These are phyloP conservation scores for Rhingia campestris DNA, from an alignment of 2,888 invertebrate genomes.

Conservation along the genomic window DNA sequence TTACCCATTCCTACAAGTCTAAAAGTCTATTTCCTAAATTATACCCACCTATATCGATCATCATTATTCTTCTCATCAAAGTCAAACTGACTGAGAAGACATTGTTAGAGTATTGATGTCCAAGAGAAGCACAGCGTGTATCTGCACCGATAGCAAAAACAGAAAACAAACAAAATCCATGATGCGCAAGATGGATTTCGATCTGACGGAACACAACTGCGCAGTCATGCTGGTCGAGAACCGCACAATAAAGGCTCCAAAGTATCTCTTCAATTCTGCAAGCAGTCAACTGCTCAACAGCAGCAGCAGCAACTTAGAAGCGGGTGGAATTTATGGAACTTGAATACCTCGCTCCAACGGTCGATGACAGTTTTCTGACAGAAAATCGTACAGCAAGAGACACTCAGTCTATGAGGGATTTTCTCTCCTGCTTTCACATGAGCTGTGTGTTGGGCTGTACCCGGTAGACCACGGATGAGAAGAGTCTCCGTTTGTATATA, in stretches of 20 bases:
- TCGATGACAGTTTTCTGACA: conserved; percentile 63
- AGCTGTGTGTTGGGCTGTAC: background rate
- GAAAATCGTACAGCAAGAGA: conserved; percentile 61
- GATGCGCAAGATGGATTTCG: conserved; percentile 39
- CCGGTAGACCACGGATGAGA: conserved; percentile 30
- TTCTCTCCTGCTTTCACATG: conserved; percentile 38
- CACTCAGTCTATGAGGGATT: conserved; percentile 69
- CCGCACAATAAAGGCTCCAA: conserved; percentile 36
- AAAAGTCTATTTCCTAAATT: background rate
- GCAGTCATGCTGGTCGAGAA: conserved; percentile 25
- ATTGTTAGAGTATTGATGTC: conserved; percentile 14
- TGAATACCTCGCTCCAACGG: conserved; percentile 53
- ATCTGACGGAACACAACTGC: conserved; percentile 41
- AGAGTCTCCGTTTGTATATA: conserved; percentile 13
- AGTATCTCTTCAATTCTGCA: conserved; percentile 34
- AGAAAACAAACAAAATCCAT: background rate
- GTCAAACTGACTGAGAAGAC: conserved; percentile 29
- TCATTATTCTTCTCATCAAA: conserved; percentile 32
- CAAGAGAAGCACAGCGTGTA: background rate
- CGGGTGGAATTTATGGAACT: conserved; percentile 72
- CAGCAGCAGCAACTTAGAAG: conserved; percentile 33
- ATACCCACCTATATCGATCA: conserved; percentile 10
- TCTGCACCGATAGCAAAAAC: background rate
- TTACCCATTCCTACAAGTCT: too few species aligned
- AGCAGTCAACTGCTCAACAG: conserved; percentile 28